Evolutionary conservation across 2,888 invertebrate genomes (phyloP), one percentile per base, ranked within the genome.

Genomic region (Marasmarcha lunaedactyla): DNA sequence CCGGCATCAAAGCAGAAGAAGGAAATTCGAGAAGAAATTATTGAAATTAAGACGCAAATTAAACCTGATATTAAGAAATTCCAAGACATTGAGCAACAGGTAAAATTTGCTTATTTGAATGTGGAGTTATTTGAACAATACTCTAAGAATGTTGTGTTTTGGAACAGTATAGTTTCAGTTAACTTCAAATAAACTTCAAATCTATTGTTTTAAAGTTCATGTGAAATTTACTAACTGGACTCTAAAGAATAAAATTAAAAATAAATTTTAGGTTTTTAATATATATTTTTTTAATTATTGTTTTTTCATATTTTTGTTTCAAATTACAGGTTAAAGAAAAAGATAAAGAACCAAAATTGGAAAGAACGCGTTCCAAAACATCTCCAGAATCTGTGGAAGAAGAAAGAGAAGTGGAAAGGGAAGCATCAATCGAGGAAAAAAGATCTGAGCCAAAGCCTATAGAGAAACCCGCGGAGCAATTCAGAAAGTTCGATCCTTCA

Each of bases 1-100:
- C 90, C 90, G 7, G 90, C 90, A 2, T 90, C 90, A 2, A 87
- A 89, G 50, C 90, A 91, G 58, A 88, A 90, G 53, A 89, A 87
- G 52, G 90, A 91, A 78, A 89, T 90, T 33, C 86, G 88, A 27
- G 89, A 90, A 66, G 90, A 90, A 72, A 90, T 90, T 10, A 87
- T 87, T 41, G 87, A 89, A 65, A 89, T 90, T 25, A 89, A 86
- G 58, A 86, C 90, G 37, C 90, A 90, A 73, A 90, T 85, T 6
- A 84, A 83, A 59, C 84, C 84, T 0, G 84, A 84, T 15, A 84
- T 84, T 2, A 84, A 83, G 43, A 84, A 84, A 51, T 84, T 84
- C 51, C 84, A 84, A 27, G 81, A 77, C 43, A 83, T 84, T 45
- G 83, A 83, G 46, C 79, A 79, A 57, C 79, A 81, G 59, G 79